A percentile compares a stretch with the other conserved stretches of the same genome.
phyloP scores from a whole-genome alignment of 2,113 vertebrate genomes.

The Spea multiplicata region DNA sequence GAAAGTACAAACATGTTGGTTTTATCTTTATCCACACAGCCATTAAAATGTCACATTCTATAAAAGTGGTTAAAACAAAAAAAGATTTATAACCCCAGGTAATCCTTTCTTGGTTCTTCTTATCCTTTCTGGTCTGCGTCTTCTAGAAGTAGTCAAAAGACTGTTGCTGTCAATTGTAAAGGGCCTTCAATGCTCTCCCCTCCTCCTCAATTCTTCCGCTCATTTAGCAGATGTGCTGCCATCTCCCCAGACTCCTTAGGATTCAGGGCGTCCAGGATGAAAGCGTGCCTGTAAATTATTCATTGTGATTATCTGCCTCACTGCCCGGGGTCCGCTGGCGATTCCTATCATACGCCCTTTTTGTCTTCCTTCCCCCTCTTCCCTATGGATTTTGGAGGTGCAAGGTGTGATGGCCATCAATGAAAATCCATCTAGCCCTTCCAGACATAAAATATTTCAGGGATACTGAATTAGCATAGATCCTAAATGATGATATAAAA shows the following conservation, averaged over 20 bases:
- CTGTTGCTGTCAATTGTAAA: background rate
- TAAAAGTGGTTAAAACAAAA: too few species aligned
- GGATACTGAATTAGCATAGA: too few species aligned
- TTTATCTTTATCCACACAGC: background rate
- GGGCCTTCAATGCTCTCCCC: constrained; percentile 37
- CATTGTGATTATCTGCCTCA: constrained; percentile 64
- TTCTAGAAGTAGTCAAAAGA: background rate
- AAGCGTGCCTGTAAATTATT: constrained; percentile 73
- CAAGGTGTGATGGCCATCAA: constrained; percentile 27
- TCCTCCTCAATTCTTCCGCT: constrained; percentile 56
- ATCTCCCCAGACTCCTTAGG: constrained; percentile 76
- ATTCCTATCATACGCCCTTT: constrained; percentile 15
- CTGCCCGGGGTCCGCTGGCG: constrained; percentile 54
- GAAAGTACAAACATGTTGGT: background rate
- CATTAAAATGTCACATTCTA: too few species aligned
- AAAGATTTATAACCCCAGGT: background rate
- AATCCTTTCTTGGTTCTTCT: background rate
- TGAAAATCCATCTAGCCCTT: background rate
- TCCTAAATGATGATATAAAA: too few species aligned
- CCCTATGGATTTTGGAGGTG: background rate
- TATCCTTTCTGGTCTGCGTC: background rate
- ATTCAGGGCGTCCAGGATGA: constrained; percentile 62
- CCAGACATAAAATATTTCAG: background rate
- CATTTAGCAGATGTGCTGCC: constrained; percentile 68
- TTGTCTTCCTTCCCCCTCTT: background rate